These are phyloP conservation scores for Acrocephalus kingi DNA, from an alignment of 2,113 vertebrate genomes.

Conservation along the genomic window DNA sequence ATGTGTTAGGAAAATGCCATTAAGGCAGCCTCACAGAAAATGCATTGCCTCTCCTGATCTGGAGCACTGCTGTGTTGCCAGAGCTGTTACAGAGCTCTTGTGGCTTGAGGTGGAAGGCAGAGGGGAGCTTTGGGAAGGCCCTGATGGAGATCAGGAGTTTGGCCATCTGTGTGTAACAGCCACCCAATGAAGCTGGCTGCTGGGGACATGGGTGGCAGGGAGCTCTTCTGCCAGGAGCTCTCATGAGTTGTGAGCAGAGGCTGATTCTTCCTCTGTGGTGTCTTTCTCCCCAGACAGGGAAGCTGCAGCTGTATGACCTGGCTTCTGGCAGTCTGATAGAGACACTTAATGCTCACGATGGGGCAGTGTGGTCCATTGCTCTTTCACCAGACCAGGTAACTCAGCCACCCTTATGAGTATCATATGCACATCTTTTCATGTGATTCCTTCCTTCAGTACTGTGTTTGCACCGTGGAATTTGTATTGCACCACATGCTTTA, in stretches of 20 bases:
- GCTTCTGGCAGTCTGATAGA: slow-evolving; percentile 89
- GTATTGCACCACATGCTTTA: background rate
- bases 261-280: background rate
- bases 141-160: background rate
- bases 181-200: background rate
- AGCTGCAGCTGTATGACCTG: slow-evolving; percentile 93
- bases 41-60: background rate
- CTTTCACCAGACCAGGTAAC: slow-evolving; percentile 94
- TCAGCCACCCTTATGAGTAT: background rate
- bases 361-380: slow-evolving; percentile 90
- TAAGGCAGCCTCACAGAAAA: background rate
- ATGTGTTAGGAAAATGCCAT: background rate
- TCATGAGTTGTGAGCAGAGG: fast-evolving
- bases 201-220: background rate
- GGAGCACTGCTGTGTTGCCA: background rate
- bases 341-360: slow-evolving; percentile 79
- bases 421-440: background rate
- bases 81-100: background rate
- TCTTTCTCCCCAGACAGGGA: slow-evolving; percentile 81
- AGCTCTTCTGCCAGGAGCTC: background rate
- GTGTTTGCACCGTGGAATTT: background rate
- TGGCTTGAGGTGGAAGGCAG: background rate
- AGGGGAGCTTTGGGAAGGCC: background rate
- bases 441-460: background rate
- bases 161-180: background rate